These are phyloP conservation scores for Tetrao urogallus DNA, from an alignment of 2,113 vertebrate species.

Conservation along the genomic window DNA sequence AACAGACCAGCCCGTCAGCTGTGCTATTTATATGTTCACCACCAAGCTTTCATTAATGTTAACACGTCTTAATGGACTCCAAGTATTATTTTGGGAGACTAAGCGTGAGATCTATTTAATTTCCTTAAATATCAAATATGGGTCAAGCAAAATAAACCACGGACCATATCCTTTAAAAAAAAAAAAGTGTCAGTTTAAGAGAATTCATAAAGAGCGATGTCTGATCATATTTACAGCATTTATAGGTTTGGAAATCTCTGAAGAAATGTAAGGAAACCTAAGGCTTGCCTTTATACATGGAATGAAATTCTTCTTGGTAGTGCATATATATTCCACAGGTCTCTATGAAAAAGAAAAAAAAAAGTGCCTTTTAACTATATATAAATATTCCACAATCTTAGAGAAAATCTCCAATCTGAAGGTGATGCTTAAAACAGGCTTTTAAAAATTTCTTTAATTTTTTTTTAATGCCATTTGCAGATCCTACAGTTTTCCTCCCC, in stretches of 20 bases:
- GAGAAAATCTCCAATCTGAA: constrained; percentile 70
- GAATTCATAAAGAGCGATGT: constrained; percentile 57
- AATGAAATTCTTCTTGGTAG: constrained; percentile 72
- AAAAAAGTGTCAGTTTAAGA: neutral
- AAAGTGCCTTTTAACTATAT: constrained; percentile 26
- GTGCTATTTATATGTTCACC: constrained; percentile 29
- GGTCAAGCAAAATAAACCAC: constrained; percentile 47
- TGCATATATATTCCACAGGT: constrained; percentile 68
- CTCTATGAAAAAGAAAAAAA: constrained; percentile 46
- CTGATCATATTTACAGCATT: constrained; percentile 70
- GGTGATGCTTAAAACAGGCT: constrained; percentile 73
- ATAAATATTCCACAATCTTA: constrained; percentile 70
- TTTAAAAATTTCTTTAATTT: constrained; percentile 20
- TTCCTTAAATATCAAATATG: constrained; percentile 61
- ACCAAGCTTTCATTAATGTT: constrained; percentile 47
- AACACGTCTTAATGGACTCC: constrained; percentile 9
- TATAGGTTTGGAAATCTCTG: constrained; percentile 70
- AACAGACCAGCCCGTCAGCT: constrained; percentile 1
- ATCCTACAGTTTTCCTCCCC: constrained; percentile 62
- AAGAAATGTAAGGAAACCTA: constrained; percentile 70
- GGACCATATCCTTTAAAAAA: neutral
- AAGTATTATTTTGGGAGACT: constrained; percentile 17
- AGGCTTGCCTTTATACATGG: constrained; percentile 46
- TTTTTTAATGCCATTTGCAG: constrained; percentile 71
- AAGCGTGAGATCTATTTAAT: constrained; percentile 60